A percentile compares a stretch with the other conserved stretches of the same genome.
phyloP scores from a whole-genome alignment of 92 coral and sea anemone genomes.

The Micromussa lordhowensis region DNA sequence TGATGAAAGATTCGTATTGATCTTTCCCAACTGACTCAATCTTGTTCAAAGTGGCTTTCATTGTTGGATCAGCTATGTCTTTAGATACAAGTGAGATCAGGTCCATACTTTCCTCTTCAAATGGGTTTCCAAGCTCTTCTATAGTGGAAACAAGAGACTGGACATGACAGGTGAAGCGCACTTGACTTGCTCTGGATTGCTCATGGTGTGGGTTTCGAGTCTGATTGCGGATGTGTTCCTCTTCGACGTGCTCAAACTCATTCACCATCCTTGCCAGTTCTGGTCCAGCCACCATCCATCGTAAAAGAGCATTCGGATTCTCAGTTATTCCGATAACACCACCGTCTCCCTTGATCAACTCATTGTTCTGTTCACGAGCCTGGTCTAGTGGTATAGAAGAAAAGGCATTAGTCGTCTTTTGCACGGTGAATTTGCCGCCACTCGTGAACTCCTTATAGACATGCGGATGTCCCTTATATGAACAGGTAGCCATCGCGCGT shows the following conservation, averaged over 20 bases:
- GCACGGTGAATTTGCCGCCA: too few relatives aligned
- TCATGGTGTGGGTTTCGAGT: not conserved
- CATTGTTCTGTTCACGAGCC: too few relatives aligned
- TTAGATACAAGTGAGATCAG: conserved; percentile 1
- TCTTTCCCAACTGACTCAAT: not conserved
- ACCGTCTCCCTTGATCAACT: too few relatives aligned
- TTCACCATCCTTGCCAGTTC: conserved; percentile 11
- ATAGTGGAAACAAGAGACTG: not conserved
- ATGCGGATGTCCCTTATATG: too few relatives aligned
- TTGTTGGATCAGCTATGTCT: conserved; percentile 17
- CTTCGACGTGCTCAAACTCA: not conserved
- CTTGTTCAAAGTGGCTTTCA: conserved; percentile 13
- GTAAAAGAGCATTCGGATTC: conserved; percentile 6
- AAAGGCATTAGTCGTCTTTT: too few relatives aligned
- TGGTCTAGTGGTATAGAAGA: too few relatives aligned
- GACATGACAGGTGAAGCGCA: too few relatives aligned
- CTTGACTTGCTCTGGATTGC: conserved; percentile 6
- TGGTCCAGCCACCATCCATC: conserved; percentile 19
- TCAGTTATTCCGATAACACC: too few relatives aligned
- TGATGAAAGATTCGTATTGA: not conserved
- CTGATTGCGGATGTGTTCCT: not conserved
- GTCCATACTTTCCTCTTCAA: conserved; percentile 2
- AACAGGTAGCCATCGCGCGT: too few relatives aligned
- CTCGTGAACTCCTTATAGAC: too few relatives aligned
- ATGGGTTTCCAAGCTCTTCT: not conserved